Percentiles rank a stretch among this genome's conserved stretches.
These are phyloP conservation scores for Penaeus indicus DNA, from an alignment of 1,140 invertebrate species.

Conservation along the genomic window DNA sequence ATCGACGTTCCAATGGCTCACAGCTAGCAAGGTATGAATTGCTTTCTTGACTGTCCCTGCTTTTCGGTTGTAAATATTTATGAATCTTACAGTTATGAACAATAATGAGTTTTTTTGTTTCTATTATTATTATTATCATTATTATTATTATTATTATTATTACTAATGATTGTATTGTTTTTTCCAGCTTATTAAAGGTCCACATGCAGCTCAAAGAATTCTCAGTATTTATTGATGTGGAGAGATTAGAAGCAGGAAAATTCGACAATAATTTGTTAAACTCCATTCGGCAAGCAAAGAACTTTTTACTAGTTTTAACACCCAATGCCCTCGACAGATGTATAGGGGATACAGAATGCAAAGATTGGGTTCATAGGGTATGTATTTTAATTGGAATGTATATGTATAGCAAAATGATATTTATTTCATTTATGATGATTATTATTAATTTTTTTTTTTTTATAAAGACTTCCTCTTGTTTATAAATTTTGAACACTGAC, in stretches of 20 bases:
- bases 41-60: not conserved
- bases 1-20: conserved; percentile 96
- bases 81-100: not conserved
- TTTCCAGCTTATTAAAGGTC: conserved; percentile 78
- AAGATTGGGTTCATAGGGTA: conserved; percentile 99
- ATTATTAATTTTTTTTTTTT: not conserved
- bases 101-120: not conserved
- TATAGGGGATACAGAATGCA: conserved; percentile 90
- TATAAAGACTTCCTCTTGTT: not conserved
- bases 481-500: not conserved
- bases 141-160: not conserved
- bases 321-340: conserved; percentile 95
- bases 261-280: conserved; percentile 98
- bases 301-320: conserved; percentile 96
- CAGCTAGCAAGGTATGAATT: conserved; percentile 85
- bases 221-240: conserved; percentile 95
- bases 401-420: not conserved
- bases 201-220: conserved; percentile 95
- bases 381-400: not conserved
- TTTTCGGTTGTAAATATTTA: not conserved
- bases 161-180: conserved; percentile 1
- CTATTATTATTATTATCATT: not conserved
- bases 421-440: not conserved
- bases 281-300: conserved; percentile 95
- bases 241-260: conserved; percentile 95